Evolutionary conservation across 2,888 invertebrate genomes (phyloP).

Genomic region (Sarcophaga variegata): DNA sequence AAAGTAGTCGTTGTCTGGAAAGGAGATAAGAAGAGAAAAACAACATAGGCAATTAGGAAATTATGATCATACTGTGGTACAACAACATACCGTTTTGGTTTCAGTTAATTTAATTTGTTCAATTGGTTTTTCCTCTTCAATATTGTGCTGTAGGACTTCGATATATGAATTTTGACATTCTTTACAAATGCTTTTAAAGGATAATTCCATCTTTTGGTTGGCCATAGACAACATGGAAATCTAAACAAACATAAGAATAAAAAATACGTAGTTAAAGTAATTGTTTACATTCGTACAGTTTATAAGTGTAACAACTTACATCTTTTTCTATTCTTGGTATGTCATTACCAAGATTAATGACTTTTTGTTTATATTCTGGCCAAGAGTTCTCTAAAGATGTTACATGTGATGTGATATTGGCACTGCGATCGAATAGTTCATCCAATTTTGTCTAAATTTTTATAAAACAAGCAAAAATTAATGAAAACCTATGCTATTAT

Average conservation of each 20-base stretch:
- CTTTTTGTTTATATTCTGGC: slow-evolving; percentile 77
- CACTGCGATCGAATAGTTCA: slow-evolving; percentile 77
- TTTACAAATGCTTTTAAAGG: slow-evolving; percentile 62
- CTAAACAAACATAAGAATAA: slow-evolving; percentile 7
- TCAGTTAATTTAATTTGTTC: slow-evolving; percentile 52
- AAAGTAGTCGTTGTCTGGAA: slow-evolving; percentile 66
- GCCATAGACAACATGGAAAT: slow-evolving; percentile 58
- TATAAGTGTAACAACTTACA: slow-evolving; percentile 71
- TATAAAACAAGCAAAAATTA: background rate
- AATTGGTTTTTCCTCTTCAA: slow-evolving; percentile 42
- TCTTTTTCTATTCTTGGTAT: slow-evolving; percentile 75
- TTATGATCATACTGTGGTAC: no score
- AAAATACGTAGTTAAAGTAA: no score
- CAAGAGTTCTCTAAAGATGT: slow-evolving; percentile 79
- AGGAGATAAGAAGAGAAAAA: slow-evolving; percentile 9
- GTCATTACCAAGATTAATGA: slow-evolving; percentile 74
- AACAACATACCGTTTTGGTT: slow-evolving; percentile 54
- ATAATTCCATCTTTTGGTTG: slow-evolving; percentile 64
- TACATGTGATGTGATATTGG: slow-evolving; percentile 80
- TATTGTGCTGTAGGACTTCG: slow-evolving; percentile 67
- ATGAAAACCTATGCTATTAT: background rate
- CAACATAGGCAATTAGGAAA: no score
- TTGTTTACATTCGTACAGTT: no score
- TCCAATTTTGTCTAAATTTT: slow-evolving; percentile 75
- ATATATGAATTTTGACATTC: slow-evolving; percentile 68